Evolutionary conservation across 2,888 invertebrate genomes (phyloP).

Genomic region (Torymus auratus): DNA sequence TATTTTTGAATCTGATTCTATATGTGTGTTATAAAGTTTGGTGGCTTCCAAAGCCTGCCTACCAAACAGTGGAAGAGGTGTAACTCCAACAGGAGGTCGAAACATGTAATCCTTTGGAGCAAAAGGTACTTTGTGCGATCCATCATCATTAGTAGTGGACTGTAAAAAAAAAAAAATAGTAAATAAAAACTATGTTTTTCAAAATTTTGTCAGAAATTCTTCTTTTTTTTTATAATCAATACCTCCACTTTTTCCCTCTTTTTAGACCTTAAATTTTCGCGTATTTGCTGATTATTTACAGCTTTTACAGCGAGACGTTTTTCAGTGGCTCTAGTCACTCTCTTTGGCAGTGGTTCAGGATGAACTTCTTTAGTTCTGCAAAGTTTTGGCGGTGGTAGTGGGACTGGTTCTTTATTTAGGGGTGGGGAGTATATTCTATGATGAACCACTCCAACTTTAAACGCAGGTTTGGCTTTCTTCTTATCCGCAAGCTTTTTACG

Average conservation of each 20-base stretch:
- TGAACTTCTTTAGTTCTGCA: constrained; percentile 38
- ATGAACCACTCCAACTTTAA: constrained; percentile 70
- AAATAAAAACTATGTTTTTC: neutral
- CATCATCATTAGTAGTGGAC: constrained; percentile 4
- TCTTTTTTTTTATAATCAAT: neutral
- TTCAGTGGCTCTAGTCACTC: constrained; percentile 69
- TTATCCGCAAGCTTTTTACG: constrained; percentile 62
- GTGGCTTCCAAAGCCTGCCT: constrained; percentile 39
- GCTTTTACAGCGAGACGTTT: constrained; percentile 67
- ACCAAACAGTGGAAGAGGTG: constrained; percentile 65
- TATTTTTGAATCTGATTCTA: neutral
- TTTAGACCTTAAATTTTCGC: constrained; percentile 30
- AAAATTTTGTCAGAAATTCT: constrained; percentile 9
- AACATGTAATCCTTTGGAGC: constrained; percentile 80
- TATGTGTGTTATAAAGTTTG: constrained; percentile 10
- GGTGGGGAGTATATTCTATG: constrained; percentile 67
- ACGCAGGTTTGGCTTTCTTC: constrained; percentile 65
- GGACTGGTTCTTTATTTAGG: constrained; percentile 33
- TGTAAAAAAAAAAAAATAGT: neutral
- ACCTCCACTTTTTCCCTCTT: constrained; percentile 25
- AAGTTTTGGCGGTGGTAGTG: constrained; percentile 40
- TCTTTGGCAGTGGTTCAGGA: constrained; percentile 54
- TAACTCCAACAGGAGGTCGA: constrained; percentile 75
- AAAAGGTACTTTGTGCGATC: constrained; percentile 71
- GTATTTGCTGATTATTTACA: constrained; percentile 22